A percentile compares a stretch with the other conserved stretches of the same genome.
Conservation (phyloP, 2,113 vertebrate genomes). For the Bufo bufo region DNA sequence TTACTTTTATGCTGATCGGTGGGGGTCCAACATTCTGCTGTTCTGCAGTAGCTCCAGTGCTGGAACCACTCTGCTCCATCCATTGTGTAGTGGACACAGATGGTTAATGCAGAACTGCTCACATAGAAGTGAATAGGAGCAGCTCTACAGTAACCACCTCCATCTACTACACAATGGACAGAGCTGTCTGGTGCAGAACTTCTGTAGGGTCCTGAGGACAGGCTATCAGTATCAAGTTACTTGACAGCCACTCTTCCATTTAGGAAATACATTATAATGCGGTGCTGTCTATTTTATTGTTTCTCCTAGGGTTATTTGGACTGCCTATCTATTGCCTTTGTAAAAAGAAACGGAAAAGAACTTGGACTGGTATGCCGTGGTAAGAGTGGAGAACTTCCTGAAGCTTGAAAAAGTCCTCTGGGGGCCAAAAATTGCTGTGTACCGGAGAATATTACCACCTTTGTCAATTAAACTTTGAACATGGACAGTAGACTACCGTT, state of each 20-base stretch:
- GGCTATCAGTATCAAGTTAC: not conserved
- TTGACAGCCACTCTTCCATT: not conserved
- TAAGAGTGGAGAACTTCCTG: slow-evolving; percentile 63
- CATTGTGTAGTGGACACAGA: too few species aligned
- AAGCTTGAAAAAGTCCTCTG: slow-evolving; percentile 58
- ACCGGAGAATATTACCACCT: slow-evolving; percentile 62
- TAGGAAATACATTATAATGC: not conserved
- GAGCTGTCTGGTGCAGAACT: too few species aligned
- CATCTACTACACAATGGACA: too few species aligned
- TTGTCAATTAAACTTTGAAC: slow-evolving; percentile 59
- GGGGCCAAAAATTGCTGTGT: slow-evolving; percentile 63
- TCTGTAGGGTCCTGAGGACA: not conserved
- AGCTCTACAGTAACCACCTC: too few species aligned
- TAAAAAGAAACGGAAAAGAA: slow-evolving; percentile 92
- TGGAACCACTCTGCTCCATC: too few species aligned
- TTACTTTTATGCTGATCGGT: too few species aligned
- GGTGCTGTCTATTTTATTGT: not conserved
- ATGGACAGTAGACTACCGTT: slow-evolving; percentile 31
- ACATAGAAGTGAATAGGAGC: too few species aligned
- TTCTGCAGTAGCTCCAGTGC: too few species aligned
- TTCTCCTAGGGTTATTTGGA: slow-evolving; percentile 84
- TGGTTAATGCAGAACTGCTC: too few species aligned
- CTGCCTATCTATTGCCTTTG: slow-evolving; percentile 96
- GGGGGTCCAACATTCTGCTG: too few species aligned
- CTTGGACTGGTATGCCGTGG: slow-evolving; percentile 83